These are phyloP conservation scores for Acanthococcus lagerstroemiae DNA, from an alignment of 2,888 invertebrate species.

Conservation along the genomic window DNA sequence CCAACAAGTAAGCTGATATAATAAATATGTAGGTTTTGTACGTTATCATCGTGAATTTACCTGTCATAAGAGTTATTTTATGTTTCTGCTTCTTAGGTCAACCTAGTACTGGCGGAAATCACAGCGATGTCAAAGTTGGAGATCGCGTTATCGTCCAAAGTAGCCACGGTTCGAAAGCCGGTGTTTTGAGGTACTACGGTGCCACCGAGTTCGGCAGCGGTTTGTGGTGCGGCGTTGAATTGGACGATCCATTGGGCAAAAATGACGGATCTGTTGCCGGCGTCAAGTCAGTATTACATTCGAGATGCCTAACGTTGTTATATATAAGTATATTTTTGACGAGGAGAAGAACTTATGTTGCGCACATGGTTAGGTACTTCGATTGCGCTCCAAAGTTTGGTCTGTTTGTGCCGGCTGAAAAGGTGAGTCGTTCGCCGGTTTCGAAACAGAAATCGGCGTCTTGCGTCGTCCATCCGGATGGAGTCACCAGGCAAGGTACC, in stretches of 20 bases:
- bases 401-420: constrained; percentile 82
- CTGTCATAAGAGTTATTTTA: too few relatives aligned
- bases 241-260: constrained; percentile 88
- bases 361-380: constrained; percentile 65
- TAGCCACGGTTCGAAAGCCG: constrained; percentile 77
- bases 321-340: neutral
- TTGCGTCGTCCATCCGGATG: constrained; percentile 50
- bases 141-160: constrained; percentile 78
- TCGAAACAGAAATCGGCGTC: constrained; percentile 53
- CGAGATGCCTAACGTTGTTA: too few relatives aligned
- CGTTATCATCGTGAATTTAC: too few relatives aligned
- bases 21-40: too few relatives aligned
- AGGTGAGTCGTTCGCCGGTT: constrained; percentile 77
- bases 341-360: neutral
- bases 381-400: constrained; percentile 83
- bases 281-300: constrained; percentile 57
- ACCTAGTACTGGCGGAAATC: neutral
- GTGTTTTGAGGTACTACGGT: constrained; percentile 75
- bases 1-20: constrained; percentile 8
- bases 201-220: constrained; percentile 83
- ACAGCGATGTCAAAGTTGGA: constrained; percentile 61
- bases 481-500: constrained; percentile 64
- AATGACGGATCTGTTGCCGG: constrained; percentile 92
- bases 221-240: constrained; percentile 90
- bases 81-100: too few relatives aligned